phyloP scores from a whole-genome alignment of 2,888 invertebrate genomes.

The Nasonia oneida region DNA sequence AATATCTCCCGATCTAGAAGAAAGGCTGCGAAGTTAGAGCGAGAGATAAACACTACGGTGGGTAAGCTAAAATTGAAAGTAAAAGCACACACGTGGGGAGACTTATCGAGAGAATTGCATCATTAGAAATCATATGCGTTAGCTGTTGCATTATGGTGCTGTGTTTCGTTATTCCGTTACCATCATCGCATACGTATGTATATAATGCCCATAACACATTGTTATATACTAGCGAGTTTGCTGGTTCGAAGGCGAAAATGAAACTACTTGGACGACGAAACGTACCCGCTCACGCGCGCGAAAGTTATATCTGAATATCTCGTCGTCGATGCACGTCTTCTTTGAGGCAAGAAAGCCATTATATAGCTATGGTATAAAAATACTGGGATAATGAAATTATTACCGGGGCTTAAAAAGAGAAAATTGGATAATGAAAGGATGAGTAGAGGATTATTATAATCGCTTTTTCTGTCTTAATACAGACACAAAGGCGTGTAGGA shows the following conservation, averaged over 20 bases:
- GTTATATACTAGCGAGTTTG: slow-evolving; percentile 4
- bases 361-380: slow-evolving; percentile 6
- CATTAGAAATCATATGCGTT: slow-evolving; percentile 49
- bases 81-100: neutral
- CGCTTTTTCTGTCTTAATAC: neutral
- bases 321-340: neutral
- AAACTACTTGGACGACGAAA: neutral
- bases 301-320: neutral
- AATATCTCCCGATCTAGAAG: neutral
- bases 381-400: slow-evolving; percentile 45
- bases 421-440: slow-evolving; percentile 29
- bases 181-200: neutral
- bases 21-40: neutral
- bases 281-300: neutral
- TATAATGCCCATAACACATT: slow-evolving; percentile 5
- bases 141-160: slow-evolving; percentile 38
- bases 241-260: slow-evolving; percentile 20
- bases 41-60: neutral
- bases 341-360: slow-evolving; percentile 34
- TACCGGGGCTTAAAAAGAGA: neutral
- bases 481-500: neutral
- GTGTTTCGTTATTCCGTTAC: slow-evolving; percentile 34
- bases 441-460: neutral
- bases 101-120: slow-evolving; percentile 54
- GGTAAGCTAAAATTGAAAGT: slow-evolving; percentile 40